Evolutionary conservation across 2,888 invertebrate species (phyloP).

Genomic region (Ophion obscuratus): DNA sequence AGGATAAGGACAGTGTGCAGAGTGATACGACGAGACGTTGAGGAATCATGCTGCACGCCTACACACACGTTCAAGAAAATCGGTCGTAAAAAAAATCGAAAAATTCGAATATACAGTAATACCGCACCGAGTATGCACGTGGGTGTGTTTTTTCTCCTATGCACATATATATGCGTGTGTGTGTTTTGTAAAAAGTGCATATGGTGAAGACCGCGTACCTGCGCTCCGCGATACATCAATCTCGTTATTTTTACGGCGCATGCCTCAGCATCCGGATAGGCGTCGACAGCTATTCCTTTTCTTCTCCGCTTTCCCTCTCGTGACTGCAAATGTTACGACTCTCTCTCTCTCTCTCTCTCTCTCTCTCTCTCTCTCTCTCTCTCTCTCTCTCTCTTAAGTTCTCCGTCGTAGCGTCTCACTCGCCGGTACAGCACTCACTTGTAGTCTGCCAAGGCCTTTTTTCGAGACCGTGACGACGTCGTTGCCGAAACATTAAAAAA

Average conservation of each 20-base stretch:
- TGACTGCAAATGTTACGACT: background rate
- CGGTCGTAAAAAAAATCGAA: too few species aligned
- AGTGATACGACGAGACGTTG: background rate
- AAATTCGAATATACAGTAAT: too few species aligned
- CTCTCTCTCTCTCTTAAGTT: background rate
- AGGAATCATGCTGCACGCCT: background rate
- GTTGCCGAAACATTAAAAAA: background rate
- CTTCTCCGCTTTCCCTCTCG: conserved; percentile 29
- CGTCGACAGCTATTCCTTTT: conserved; percentile 70
- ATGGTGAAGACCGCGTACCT: conserved; percentile 75
- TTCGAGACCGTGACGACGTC: background rate
- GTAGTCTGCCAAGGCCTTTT: conserved; percentile 1
- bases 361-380: background rate
- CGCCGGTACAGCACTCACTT: conserved; percentile 28
- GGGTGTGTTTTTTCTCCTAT: conserved; percentile 11
- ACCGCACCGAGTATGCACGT: background rate
- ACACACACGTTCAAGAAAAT: too few species aligned
- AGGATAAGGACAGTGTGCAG: background rate
- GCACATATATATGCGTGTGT: background rate
- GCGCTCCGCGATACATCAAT: conserved; percentile 83
- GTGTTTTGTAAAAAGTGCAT: conserved; percentile 65
- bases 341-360: background rate
- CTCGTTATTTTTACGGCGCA: conserved; percentile 82
- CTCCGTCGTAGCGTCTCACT: conserved; percentile 38
- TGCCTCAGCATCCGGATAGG: conserved; percentile 82